Base-by-base conservation (phyloP, 2,113 vertebrate species). In the Sinocyclocheilus anophthalmus region DNA sequence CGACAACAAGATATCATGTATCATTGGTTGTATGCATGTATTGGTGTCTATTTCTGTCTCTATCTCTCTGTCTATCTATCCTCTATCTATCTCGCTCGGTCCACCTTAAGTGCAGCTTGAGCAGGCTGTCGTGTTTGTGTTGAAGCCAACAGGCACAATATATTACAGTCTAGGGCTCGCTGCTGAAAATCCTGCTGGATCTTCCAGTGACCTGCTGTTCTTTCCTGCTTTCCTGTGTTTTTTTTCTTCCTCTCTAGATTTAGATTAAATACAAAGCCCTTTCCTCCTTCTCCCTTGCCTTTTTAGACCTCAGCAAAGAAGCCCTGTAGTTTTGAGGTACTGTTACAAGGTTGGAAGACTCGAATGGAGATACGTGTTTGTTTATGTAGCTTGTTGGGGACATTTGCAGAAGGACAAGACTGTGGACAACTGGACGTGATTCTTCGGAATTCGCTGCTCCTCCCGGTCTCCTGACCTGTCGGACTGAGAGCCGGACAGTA, bases 101-200 rank as follows among this genome's bases (percentile, higher is more conserved):
- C 95, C 94, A 95, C 95, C 95, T 96, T 96, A 96, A 96, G 92
- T 92, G 93, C 88, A 93, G 94, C 95, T 93, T 92, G 92, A 94
- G 92, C 94, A 94, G 93, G 91, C 95, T 93, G 93, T 94, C 91
- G 87, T 95, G 95, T 95, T 95, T 96, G 95, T 96, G 93, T 96
- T 95, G 94, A 95, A 95, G 95, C 95, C 95, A 96, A 96, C 95
- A 96, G 95, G 95, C 95, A 94, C 95, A 95, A 94, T 96, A 95
- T 95, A 96, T 96, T 95, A 96, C 95, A 95, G 95, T 95, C 93
- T 94, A 92, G 94, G 94, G 92, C 94, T 95, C 88, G 93, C 95
- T 95, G 95, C 94, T 95, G 94, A 95, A 95, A 96, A 96, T 94
- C 95, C 94, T 93, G 94, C 94, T 95, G 95, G 95, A 96, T 96